Conservation (phyloP, 1,140 invertebrate genomes). For the Drosophila nigromelanica region DNA sequence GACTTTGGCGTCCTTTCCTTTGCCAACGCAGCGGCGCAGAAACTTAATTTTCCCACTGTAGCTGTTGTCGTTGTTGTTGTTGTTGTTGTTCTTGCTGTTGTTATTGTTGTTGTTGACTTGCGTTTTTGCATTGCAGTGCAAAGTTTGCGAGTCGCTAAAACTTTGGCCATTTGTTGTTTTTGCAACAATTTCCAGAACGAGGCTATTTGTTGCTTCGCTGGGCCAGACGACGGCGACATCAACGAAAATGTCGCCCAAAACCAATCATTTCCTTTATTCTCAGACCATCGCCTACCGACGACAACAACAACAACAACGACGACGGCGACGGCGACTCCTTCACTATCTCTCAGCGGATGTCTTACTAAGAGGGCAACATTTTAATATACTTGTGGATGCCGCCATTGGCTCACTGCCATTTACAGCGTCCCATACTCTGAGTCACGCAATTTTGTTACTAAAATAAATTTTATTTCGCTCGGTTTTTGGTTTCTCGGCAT, state of each 20-base stretch:
- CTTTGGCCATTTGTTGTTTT: slow-evolving; percentile 66
- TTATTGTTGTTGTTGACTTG: slow-evolving; percentile 55
- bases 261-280: slow-evolving; percentile 65
- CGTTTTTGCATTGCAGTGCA: slow-evolving; percentile 67
- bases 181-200: slow-evolving; percentile 54
- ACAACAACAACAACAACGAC: no score
- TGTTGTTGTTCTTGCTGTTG: slow-evolving; percentile 8
- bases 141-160: slow-evolving; percentile 66
- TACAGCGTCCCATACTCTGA: slow-evolving; percentile 20
- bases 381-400: slow-evolving; percentile 68
- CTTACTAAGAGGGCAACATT: slow-evolving; percentile 57
- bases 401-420: slow-evolving; percentile 70
- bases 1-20: slow-evolving; percentile 52
- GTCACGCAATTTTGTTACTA: slow-evolving; percentile 73
- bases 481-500: slow-evolving; percentile 37
- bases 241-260: slow-evolving; percentile 58
- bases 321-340: slow-evolving; percentile 1
- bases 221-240: slow-evolving; percentile 56
- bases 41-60: slow-evolving; percentile 65
- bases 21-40: slow-evolving; percentile 69
- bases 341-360: slow-evolving; percentile 37
- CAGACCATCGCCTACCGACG: slow-evolving; percentile 10
- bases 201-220: slow-evolving; percentile 74
- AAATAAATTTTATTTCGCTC: slow-evolving; percentile 72
- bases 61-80: slow-evolving; percentile 15